These are phyloP conservation scores for Chymomyza fuscimana DNA, from an alignment of 2,888 invertebrate species.

Conservation along the genomic window DNA sequence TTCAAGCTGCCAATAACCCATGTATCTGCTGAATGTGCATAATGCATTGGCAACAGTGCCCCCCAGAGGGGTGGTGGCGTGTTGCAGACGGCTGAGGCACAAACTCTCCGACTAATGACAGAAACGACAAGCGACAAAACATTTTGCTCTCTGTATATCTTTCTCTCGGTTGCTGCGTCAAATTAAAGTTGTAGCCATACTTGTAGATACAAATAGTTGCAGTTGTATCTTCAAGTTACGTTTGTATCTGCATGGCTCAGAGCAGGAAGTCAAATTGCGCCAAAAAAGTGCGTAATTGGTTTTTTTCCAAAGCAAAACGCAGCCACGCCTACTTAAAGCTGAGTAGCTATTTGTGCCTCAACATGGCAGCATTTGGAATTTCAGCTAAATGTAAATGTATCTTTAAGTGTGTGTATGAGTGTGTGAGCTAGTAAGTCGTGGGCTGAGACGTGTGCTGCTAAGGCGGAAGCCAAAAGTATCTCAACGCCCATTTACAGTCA, in stretches of 20 bases:
- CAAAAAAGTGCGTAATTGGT: conserved; percentile 63
- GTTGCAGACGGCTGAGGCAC: no score
- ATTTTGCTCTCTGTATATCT: conserved; percentile 11
- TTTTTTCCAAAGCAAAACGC: conserved; percentile 54
- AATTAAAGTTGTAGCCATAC: conserved; percentile 44
- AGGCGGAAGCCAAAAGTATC: conserved; percentile 1
- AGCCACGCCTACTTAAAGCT: conserved; percentile 45
- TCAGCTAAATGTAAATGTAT: background rate
- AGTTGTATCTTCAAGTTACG: background rate
- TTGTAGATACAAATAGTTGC: conserved; percentile 10
- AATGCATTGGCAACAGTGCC: background rate
- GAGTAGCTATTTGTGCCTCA: background rate
- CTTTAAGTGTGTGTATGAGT: background rate
- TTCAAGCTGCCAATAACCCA: background rate
- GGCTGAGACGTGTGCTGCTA: background rate
- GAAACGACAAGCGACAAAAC: conserved; percentile 21
- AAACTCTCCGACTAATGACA: conserved; percentile 30
- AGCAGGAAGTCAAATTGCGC: conserved; percentile 51
- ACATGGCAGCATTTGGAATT: background rate
- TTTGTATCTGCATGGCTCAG: conserved; percentile 34
- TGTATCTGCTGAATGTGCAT: background rate
- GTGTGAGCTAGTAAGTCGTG: background rate
- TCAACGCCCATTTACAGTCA: background rate
- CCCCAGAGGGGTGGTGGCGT: no score
- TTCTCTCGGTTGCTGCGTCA: conserved; percentile 12